Evolutionary conservation across 2,797 vertebrate species (phyloP).

Genomic region (Cryptoblepharus egeriae): DNA sequence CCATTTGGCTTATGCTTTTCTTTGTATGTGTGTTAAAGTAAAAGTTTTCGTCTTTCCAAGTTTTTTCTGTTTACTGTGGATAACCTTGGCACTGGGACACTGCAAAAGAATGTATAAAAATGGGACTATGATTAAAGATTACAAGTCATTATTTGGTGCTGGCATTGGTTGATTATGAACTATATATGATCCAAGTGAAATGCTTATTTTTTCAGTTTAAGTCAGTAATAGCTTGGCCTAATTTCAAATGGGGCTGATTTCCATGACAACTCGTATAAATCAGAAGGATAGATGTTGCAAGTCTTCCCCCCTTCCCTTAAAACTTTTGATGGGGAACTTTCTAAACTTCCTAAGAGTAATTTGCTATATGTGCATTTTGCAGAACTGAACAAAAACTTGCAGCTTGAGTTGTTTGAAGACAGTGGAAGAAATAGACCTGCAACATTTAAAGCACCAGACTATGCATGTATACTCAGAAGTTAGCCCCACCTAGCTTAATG

Average conservation of each 20-base stretch:
- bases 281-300: background rate
- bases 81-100: slow-evolving; percentile 51
- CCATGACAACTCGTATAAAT: slow-evolving; percentile 46
- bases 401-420: background rate
- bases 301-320: slow-evolving; percentile 19
- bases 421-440: background rate
- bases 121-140: slow-evolving; percentile 55
- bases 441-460: no score
- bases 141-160: slow-evolving; percentile 35
- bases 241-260: slow-evolving; percentile 35
- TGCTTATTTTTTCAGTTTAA: slow-evolving; percentile 6
- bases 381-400: background rate
- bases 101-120: slow-evolving; percentile 61
- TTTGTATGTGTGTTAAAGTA: slow-evolving; percentile 34
- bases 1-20: slow-evolving; percentile 15
- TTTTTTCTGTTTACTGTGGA: slow-evolving; percentile 49
- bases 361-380: slow-evolving; percentile 1
- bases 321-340: slow-evolving; percentile 9
- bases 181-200: slow-evolving; percentile 52
- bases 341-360: slow-evolving; percentile 17
- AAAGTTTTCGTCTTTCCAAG: slow-evolving; percentile 36
- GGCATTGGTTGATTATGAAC: slow-evolving; percentile 57
- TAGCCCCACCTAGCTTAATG: no score
- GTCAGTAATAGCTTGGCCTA: slow-evolving; percentile 22
- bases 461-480: no score